These are phyloP conservation scores for Myiozetetes cayanensis DNA, from an alignment of 2,113 vertebrate species.

Conservation along the genomic window DNA sequence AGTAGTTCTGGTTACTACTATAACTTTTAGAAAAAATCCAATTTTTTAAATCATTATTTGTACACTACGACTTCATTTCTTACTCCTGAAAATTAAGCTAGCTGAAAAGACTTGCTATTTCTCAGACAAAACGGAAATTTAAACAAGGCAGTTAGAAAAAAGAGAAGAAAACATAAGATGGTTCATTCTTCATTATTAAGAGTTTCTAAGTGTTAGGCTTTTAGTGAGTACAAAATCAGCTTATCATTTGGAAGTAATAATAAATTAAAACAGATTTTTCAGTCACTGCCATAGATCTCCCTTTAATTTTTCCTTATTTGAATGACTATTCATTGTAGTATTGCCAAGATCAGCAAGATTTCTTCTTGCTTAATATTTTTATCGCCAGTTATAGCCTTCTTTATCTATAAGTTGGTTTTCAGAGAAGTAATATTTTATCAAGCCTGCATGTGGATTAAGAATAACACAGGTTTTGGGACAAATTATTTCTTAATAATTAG, in stretches of 20 bases:
- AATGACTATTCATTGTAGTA: background rate
- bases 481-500: background rate
- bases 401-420: background rate
- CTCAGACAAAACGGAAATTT: background rate
- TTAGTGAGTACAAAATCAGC: background rate
- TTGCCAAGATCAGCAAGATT: background rate
- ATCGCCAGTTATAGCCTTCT: background rate
- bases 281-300: background rate
- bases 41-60: background rate
- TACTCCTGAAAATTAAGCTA: background rate
- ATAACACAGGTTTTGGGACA: background rate
- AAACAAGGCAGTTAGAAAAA: background rate
- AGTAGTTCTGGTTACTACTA: background rate
- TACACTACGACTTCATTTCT: background rate
- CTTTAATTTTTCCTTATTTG: background rate
- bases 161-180: background rate
- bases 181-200: background rate
- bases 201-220: background rate
- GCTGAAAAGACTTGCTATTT: background rate
- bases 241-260: background rate
- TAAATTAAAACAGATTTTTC: background rate
- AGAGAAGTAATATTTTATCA: background rate
- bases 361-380: background rate
- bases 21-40: background rate
- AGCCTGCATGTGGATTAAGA: background rate